Evolutionary conservation across 2,113 vertebrate genomes (phyloP), one percentile per base, ranked within the genome.

Genomic region (Alces alces): DNA sequence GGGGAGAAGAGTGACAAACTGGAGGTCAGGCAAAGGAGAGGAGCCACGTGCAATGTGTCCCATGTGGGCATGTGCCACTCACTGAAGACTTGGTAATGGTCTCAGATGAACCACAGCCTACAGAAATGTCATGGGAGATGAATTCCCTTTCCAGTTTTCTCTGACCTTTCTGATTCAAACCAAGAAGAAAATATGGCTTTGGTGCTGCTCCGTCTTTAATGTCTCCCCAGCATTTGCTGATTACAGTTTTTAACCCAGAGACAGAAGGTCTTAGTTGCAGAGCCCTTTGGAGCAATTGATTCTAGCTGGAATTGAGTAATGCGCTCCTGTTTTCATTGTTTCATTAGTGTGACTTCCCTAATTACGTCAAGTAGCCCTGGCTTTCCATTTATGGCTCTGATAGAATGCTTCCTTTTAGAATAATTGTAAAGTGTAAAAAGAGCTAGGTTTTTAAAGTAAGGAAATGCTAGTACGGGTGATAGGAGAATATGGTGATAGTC

Each of bases 371-470:
- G 84, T 43, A 57, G 73, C 19, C 36, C 87, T 86, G 89, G 64
- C 66, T 80, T 95, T 88, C 60, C 86, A 52, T 86, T 70, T 89
- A 54, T 30, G 64, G 39, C 64, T 96, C 70, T 39, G 84, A 95
- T 57, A 64, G 58, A 61, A 96, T 70, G 70, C 45, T 96, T 96
- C 58, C 70, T 92, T 93, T 95, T n/a, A 36, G 91, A 94, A 82
- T 82, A 78, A 87, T 70, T 61, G 66, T 70, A 13, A 85, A 93
- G 60, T 45, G 10, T 33, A 80, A 95, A 95, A 87, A 13, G 64
- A 91, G 28, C 4, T 47, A 3, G 6, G 64, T 50, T 52, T 28
- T 23, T 21, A 39, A 90, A n/a, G 23, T 33, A 73, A 89, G 76
- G 64, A 58, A 85, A 21, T 17, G 3, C 19, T 14, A 19, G 61